These are phyloP conservation scores for Ennomos quercinarius DNA, from an alignment of 2,888 invertebrate species.

Conservation along the genomic window DNA sequence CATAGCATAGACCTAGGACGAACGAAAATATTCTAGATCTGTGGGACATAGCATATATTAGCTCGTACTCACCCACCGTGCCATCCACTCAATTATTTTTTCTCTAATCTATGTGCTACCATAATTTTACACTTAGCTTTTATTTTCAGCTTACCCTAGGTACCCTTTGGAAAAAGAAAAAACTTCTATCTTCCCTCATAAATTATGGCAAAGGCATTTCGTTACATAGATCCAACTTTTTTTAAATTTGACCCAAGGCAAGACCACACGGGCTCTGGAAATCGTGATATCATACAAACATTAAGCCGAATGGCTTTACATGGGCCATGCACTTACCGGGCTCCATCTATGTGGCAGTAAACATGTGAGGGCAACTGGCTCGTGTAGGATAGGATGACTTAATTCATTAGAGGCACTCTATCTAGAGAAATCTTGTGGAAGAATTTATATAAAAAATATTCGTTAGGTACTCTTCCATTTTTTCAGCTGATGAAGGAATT, in stretches of 20 bases:
- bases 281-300: slow-evolving; percentile 57
- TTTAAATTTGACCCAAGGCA: slow-evolving; percentile 11
- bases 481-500: too few species aligned
- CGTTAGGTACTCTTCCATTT: too few species aligned
- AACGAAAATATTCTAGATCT: too few species aligned
- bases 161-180: too few species aligned
- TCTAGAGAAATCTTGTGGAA: not conserved
- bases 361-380: not conserved
- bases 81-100: too few species aligned
- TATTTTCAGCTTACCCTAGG: too few species aligned
- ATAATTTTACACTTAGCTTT: too few species aligned
- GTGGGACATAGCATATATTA: too few species aligned
- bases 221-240: not conserved
- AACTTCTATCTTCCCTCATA: too few species aligned
- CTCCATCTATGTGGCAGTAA: slow-evolving; percentile 26
- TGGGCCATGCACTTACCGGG: slow-evolving; percentile 42
- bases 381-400: not conserved
- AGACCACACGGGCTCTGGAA: slow-evolving; percentile 48
- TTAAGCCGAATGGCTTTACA: slow-evolving; percentile 53
- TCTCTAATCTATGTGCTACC: too few species aligned
- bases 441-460: not conserved
- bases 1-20: too few species aligned
- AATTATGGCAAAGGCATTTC: not conserved
- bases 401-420: not conserved
- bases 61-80: too few species aligned